phyloP scores from a whole-genome alignment of 1,140 invertebrate genomes.

The Pinna nobilis region DNA sequence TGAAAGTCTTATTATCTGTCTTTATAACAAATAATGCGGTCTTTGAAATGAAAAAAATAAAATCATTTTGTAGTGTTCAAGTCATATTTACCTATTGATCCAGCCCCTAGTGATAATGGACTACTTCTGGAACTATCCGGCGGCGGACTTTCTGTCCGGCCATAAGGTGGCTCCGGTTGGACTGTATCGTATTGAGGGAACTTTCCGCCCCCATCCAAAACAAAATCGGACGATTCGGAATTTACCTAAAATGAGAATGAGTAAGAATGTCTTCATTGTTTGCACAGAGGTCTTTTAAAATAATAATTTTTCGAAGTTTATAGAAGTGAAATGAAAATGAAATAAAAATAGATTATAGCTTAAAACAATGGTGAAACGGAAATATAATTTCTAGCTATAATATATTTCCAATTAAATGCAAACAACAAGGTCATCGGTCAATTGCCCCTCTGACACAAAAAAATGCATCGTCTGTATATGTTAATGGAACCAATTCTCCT shows the following conservation, averaged over 20 bases:
- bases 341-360: no score
- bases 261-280: not conserved
- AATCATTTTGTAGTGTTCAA: slow-evolving; percentile 11
- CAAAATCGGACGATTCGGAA: slow-evolving; percentile 79
- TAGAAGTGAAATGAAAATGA: no score
- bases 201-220: slow-evolving; percentile 79
- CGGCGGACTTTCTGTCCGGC: slow-evolving; percentile 74
- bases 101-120: slow-evolving; percentile 58
- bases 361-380: no score
- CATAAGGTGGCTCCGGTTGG: slow-evolving; percentile 77
- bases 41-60: not conserved
- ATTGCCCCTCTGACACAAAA: no score
- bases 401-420: no score
- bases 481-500: no score
- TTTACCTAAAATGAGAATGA: slow-evolving; percentile 76
- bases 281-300: no score
- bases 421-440: no score
- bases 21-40: not conserved
- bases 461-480: no score
- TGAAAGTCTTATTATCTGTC: no score
- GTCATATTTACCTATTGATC: slow-evolving; percentile 46
- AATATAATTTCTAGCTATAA: no score
- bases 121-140: slow-evolving; percentile 60
- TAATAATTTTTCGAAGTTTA: no score
- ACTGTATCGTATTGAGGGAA: slow-evolving; percentile 83